Evolutionary conservation across 1,140 invertebrate genomes (phyloP).

Genomic region (Thaumatotibia leucotreta): DNA sequence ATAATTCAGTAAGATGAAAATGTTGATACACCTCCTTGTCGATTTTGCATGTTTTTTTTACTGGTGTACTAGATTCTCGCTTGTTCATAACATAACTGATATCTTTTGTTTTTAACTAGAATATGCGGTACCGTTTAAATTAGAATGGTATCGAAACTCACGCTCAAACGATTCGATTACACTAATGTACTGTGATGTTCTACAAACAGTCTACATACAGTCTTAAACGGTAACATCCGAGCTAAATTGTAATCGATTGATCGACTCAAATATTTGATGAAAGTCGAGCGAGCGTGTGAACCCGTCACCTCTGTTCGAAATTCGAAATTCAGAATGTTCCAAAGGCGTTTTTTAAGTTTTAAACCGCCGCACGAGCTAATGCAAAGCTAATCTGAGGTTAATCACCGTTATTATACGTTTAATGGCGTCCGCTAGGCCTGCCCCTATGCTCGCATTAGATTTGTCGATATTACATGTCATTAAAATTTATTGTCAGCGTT

Average conservation of each 20-base stretch:
- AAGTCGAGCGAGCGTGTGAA: constrained; percentile 37
- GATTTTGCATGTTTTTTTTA: too few species aligned
- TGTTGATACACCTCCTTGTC: too few species aligned
- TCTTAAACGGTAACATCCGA: constrained; percentile 3
- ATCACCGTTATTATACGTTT: constrained; percentile 44
- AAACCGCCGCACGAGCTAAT: constrained; percentile 31
- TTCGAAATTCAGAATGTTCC: constrained; percentile 24
- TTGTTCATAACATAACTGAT: constrained; percentile 18
- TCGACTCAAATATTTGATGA: constrained; percentile 37
- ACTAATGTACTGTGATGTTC: constrained; percentile 13
- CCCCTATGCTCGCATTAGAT: constrained; percentile 17
- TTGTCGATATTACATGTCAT: constrained; percentile 14
- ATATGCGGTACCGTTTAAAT: constrained; percentile 8
- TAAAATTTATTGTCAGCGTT: constrained; percentile 13
- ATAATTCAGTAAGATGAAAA: too few species aligned
- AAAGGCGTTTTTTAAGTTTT: constrained; percentile 18
- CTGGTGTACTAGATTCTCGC: background rate
- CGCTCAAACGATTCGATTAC: constrained; percentile 7
- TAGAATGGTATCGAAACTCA: constrained; percentile 13
- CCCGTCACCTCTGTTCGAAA: constrained; percentile 17
- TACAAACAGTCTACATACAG: background rate
- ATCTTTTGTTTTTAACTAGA: constrained; percentile 17
- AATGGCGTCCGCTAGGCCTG: constrained; percentile 29
- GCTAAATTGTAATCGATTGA: constrained; percentile 14
- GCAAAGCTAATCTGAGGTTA: constrained; percentile 37